These are phyloP conservation scores for Mionectes macconnelli DNA, from an alignment of 2,113 vertebrate species.

Conservation along the genomic window DNA sequence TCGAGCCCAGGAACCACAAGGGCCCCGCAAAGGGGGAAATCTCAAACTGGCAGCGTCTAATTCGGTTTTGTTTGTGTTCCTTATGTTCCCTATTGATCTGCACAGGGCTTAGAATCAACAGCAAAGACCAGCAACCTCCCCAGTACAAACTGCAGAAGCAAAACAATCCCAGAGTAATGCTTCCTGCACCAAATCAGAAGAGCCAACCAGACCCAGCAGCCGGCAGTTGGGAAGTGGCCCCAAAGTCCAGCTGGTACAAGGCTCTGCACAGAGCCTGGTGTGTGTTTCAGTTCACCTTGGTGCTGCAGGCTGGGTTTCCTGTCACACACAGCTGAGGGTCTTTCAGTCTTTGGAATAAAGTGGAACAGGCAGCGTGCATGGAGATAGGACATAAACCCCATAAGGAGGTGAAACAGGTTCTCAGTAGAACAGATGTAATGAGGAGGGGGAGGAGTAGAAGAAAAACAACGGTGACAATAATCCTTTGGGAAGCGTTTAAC, in stretches of 20 bases:
- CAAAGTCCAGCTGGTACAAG: background rate
- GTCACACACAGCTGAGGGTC: background rate
- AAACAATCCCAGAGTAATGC: background rate
- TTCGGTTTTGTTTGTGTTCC: constrained; percentile 58
- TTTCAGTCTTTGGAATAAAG: background rate
- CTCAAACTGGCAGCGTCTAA: constrained; percentile 60
- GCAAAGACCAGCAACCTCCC: background rate
- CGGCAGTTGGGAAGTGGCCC: background rate
- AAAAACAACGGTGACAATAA: background rate
- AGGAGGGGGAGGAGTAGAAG: background rate
- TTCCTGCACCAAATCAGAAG: background rate
- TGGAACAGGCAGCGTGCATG: accelerated
- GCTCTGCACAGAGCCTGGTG: background rate
- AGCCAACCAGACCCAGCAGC: background rate
- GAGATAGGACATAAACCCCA: background rate
- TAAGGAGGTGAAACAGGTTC: background rate
- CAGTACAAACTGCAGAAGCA: background rate
- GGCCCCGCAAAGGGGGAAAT: constrained; percentile 41
- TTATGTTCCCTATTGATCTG: constrained; percentile 30
- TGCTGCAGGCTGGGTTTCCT: background rate
- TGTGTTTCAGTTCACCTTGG: background rate
- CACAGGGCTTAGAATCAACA: background rate
- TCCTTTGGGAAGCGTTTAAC: background rate
- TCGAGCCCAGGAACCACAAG: constrained; percentile 54
- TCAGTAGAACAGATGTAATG: background rate